phyloP scores from a whole-genome alignment of 2,113 vertebrate species.

The Hippopotamus amphibius region DNA sequence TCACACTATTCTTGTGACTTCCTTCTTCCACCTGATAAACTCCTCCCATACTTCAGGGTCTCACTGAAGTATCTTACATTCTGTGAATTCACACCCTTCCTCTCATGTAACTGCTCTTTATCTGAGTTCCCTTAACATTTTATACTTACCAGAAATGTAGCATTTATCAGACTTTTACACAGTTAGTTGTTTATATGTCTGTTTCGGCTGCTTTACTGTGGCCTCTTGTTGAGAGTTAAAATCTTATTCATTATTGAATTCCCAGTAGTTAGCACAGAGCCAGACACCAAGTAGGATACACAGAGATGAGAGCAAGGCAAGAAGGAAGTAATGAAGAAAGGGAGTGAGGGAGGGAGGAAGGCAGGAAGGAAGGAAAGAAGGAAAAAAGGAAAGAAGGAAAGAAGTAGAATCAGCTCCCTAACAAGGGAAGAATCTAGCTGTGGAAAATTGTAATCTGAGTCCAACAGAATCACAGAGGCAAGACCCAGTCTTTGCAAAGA shows the following conservation, averaged over 20 bases:
- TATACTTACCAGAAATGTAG: not conserved
- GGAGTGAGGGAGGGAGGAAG: not conserved
- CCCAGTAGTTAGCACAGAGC: not conserved
- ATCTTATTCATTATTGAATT: not conserved
- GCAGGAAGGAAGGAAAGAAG: not conserved
- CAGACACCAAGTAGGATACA: not conserved
- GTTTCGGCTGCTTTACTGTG: not conserved
- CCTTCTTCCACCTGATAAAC: not conserved
- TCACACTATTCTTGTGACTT: not conserved
- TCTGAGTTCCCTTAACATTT: not conserved
- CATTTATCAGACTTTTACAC: not conserved
- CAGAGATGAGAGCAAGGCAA: not conserved
- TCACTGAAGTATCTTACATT: not conserved
- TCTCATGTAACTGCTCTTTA: not conserved
- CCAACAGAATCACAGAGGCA: not conserved
- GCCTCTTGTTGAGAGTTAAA: not conserved
- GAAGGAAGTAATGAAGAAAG: not conserved
- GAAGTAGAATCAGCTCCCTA: not conserved
- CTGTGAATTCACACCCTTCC: not conserved
- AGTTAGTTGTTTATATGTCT: not conserved
- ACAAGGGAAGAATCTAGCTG: not conserved
- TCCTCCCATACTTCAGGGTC: not conserved
- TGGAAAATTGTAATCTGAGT: not conserved
- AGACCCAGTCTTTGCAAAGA: not conserved
- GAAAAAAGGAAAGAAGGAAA: no score